phyloP scores from a whole-genome alignment of 2,888 invertebrate species.

The Chesias legatella region DNA sequence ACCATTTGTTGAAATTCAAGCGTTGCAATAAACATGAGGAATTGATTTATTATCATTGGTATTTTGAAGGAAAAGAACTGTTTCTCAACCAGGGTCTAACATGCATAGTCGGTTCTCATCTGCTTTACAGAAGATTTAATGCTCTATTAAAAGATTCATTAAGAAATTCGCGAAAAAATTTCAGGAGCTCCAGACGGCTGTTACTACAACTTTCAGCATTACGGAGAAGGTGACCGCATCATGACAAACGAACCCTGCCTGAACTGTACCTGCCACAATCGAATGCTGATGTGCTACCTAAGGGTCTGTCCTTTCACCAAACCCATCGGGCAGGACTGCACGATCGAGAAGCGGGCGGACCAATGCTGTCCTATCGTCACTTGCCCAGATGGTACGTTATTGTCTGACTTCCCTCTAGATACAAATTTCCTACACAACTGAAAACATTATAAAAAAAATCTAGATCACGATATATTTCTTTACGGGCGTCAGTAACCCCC shows the following conservation, averaged over 20 bases:
- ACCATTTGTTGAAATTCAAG: too few relatives aligned
- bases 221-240: conserved; percentile 95
- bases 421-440: background rate
- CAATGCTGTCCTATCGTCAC: conserved; percentile 96
- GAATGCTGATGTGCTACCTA: conserved; percentile 97
- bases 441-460: too few relatives aligned
- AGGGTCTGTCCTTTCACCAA: conserved; percentile 96
- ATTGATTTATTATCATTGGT: too few relatives aligned
- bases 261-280: conserved; percentile 96
- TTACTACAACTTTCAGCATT: conserved; percentile 96
- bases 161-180: too few relatives aligned
- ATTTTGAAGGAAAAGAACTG: too few relatives aligned
- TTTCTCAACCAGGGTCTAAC: too few relatives aligned
- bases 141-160: too few relatives aligned
- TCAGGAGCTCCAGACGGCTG: conserved; percentile 85
- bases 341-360: conserved; percentile 92
- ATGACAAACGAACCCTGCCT: conserved; percentile 97
- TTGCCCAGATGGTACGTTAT: conserved; percentile 90
- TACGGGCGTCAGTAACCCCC: too few relatives aligned
- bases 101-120: too few relatives aligned
- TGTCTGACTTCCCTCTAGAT: background rate
- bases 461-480: too few relatives aligned
- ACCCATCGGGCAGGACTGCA: conserved; percentile 95
- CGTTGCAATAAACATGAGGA: too few relatives aligned
- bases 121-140: too few relatives aligned